phyloP scores from a whole-genome alignment of 2,797 vertebrate genomes.

The Anas georgica region DNA sequence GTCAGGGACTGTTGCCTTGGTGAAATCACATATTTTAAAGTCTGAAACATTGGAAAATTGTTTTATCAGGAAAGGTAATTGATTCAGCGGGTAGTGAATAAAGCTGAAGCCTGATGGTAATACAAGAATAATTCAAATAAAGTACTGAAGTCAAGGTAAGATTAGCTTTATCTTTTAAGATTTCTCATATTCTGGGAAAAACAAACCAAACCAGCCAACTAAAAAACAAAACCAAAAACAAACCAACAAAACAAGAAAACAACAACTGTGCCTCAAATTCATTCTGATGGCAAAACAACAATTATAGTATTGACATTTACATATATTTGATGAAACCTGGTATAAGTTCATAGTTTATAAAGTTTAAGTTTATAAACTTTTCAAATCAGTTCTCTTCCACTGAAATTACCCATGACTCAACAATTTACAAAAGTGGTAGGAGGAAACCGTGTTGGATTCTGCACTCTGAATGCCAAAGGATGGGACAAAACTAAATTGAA shows the following conservation, averaged over 20 bases:
- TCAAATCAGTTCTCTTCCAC: neutral
- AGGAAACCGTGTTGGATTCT: neutral
- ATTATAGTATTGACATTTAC: neutral
- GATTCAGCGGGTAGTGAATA: constrained; percentile 29
- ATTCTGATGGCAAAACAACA: neutral
- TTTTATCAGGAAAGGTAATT: constrained; percentile 53
- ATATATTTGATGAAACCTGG: neutral
- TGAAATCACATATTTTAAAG: constrained; percentile 55
- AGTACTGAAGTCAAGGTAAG: constrained; percentile 7
- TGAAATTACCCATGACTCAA: neutral
- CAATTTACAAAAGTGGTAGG: neutral
- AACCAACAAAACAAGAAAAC: neutral
- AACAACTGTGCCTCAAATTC: neutral
- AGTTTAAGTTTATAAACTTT: neutral
- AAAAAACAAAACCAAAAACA: neutral
- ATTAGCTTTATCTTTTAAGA: neutral
- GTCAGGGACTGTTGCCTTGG: constrained; percentile 38
- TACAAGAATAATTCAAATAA: constrained; percentile 27
- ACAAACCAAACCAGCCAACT: neutral
- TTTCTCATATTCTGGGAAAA: neutral
- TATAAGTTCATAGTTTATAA: neutral
- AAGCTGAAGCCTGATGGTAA: neutral
- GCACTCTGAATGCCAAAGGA: neutral
- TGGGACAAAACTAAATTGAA: neutral
- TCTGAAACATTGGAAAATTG: constrained; percentile 42